Conservation (phyloP, 1,140 invertebrate species). For the Acromyrmex charruanus region DNA sequence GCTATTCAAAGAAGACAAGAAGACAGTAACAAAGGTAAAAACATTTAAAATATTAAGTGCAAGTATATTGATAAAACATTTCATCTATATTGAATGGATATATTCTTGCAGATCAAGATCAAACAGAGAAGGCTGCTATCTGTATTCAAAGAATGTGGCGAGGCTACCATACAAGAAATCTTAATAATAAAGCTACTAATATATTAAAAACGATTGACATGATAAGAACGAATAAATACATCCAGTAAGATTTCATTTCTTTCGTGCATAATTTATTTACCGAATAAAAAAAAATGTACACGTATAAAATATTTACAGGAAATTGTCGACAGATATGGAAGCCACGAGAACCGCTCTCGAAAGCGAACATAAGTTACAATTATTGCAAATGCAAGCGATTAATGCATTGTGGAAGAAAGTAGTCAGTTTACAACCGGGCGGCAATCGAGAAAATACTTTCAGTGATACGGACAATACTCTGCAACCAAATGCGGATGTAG, state of each 20-base stretch:
- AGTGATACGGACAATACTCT: conserved; percentile 76
- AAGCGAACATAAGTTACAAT: conserved; percentile 94
- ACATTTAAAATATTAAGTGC: conserved; percentile 24
- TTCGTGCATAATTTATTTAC: conserved; percentile 15
- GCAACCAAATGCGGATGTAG: conserved; percentile 85
- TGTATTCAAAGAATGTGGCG: conserved; percentile 96
- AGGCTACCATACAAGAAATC: conserved; percentile 93
- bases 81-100: not conserved
- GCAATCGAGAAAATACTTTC: conserved; percentile 72
- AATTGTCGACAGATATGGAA: conserved; percentile 93
- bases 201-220: conserved; percentile 93
- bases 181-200: conserved; percentile 91
- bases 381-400: conserved; percentile 96
- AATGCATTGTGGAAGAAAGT: conserved; percentile 96
- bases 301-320: conserved; percentile 84
- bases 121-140: conserved; percentile 89
- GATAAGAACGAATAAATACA: conserved; percentile 94
- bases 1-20: conserved; percentile 87
- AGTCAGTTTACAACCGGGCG: conserved; percentile 88
- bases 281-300: conserved; percentile 4
- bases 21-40: conserved; percentile 83
- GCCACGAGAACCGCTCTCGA: conserved; percentile 93
- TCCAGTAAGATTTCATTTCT: conserved; percentile 89
- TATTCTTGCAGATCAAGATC: conserved; percentile 76
- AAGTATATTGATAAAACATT: not conserved